phyloP scores from a whole-genome alignment of 2,797 vertebrate species.

The Clarias platycephalus region DNA sequence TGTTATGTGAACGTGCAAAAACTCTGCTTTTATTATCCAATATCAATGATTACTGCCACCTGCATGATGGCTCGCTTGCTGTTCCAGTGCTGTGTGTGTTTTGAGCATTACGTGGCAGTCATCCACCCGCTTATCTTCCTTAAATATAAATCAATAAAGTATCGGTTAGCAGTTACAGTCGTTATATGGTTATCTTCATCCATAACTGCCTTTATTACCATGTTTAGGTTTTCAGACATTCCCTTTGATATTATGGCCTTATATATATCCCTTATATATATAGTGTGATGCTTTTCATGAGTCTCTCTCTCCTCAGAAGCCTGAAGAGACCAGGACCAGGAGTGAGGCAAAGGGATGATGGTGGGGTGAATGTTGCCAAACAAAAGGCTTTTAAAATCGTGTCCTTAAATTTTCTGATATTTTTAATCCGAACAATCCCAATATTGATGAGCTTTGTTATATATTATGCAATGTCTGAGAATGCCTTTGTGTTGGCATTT shows the following conservation, averaged over 20 bases:
- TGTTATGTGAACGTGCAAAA: not conserved
- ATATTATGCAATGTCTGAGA: not conserved
- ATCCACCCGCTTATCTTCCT: slow-evolving; percentile 15
- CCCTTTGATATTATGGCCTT: not conserved
- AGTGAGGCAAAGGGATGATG: not conserved
- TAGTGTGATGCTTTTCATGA: slow-evolving; percentile 14
- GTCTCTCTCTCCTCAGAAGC: slow-evolving; percentile 24
- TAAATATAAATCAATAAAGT: slow-evolving; percentile 2
- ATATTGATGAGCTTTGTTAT: not conserved
- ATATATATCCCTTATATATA: too few species aligned
- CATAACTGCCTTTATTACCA: fast-evolving
- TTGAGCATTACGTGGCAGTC: slow-evolving; percentile 28
- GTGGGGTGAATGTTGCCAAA: not conserved
- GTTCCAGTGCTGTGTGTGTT: slow-evolving; percentile 12
- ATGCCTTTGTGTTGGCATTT: not conserved
- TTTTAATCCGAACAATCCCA: slow-evolving; percentile 20
- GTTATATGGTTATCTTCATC: not conserved
- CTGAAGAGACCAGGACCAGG: slow-evolving; percentile 18
- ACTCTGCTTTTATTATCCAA: not conserved
- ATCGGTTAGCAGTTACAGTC: not conserved
- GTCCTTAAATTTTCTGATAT: slow-evolving; percentile 17
- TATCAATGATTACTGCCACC: not conserved
- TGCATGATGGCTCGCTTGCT: not conserved
- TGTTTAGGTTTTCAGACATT: not conserved
- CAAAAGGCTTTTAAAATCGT: slow-evolving; percentile 9